A percentile compares a stretch with the other conserved stretches of the same genome.
These are phyloP conservation scores for Bradypus variegatus DNA, from an alignment of 2,797 vertebrate genomes.

Conservation along the genomic window DNA sequence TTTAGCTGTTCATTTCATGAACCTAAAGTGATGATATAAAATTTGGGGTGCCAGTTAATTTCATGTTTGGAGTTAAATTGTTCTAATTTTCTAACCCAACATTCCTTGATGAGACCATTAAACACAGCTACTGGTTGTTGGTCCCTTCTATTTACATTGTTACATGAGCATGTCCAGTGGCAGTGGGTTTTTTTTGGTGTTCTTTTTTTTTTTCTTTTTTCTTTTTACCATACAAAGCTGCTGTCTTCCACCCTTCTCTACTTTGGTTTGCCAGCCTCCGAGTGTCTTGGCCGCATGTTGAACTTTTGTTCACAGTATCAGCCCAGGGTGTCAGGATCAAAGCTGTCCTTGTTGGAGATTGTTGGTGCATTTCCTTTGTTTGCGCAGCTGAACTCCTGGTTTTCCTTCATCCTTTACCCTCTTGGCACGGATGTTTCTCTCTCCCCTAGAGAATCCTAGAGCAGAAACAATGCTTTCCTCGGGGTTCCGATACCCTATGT, in stretches of 20 bases:
- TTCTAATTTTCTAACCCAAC: slow-evolving; percentile 51
- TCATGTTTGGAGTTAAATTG: slow-evolving; percentile 29
- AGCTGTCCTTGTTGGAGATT: slow-evolving; percentile 11
- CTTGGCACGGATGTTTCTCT: neutral
- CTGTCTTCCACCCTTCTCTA: neutral
- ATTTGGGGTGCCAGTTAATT: slow-evolving; percentile 55
- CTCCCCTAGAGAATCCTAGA: slow-evolving; percentile 18
- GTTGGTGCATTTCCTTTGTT: neutral
- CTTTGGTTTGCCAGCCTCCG: neutral
- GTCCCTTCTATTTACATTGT: slow-evolving; percentile 1
- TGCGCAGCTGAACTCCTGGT: neutral
- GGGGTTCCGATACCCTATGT: neutral
- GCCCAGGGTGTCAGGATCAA: slow-evolving; percentile 38
- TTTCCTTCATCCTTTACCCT: neutral
- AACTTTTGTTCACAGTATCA: neutral
- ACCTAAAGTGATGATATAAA: slow-evolving; percentile 47
- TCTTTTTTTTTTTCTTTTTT: neutral
- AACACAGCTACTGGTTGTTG: slow-evolving; percentile 3
- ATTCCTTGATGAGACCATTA: slow-evolving; percentile 61
- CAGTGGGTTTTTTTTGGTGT: neutral
- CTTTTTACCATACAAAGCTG: neutral
- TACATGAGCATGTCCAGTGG: neutral
- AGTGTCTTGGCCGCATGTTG: neutral
- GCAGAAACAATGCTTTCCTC: slow-evolving; percentile 12
- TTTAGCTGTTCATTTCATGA: slow-evolving; percentile 58